Evolutionary conservation across 1,140 invertebrate species (phyloP), one percentile per base, ranked within the genome.

Genomic region (Halesus radiatus): DNA sequence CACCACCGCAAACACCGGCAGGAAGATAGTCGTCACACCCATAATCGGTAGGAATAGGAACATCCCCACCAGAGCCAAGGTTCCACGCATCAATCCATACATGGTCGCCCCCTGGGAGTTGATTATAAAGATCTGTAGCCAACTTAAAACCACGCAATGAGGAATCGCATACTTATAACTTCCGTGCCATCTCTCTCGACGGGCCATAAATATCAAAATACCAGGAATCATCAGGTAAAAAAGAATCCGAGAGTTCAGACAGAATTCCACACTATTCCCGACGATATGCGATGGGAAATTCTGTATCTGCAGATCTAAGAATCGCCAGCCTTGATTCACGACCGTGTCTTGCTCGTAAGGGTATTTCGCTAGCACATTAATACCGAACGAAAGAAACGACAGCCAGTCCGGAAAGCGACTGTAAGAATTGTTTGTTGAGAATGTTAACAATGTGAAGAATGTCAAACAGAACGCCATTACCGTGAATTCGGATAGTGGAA

Each of bases 221-320:
- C 93, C 85, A 0, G 95, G 95, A 70, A 96, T 95, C 7, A 95
- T 84, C 0, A 95, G 85, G 83, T 96, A 96, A 79, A 96, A 93
- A 3, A 96, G 90, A 0, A 93, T 92, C 3, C 95, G 92, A 81
- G 95, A 94, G 85, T 95, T 95, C 23, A 97, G 88, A 85, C 95
- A 96, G 86, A 96, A 95, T 83, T 97, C 95, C 5, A 97, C 94
- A 3, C 95, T 94, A 85, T 95, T 95, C 13, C 94, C 93, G 78
- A 94, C 91, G 3, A 95, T 92, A 85, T 95, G 95, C 26, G 94
- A 95, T 0, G 94, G 93, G 87, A 96, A 95, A 3, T 93, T 95
- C 10, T 94, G 95, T 64, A 95, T 93, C 82, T 94, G 92, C 16
- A 96, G 88, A 84, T 96, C 95, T 0, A 96, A 85, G 84, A 95